Percentiles rank a stretch among this genome's conserved stretches.
phyloP scores from a whole-genome alignment of 2,797 vertebrate species.

The Rhabdophis nuchalis region DNA sequence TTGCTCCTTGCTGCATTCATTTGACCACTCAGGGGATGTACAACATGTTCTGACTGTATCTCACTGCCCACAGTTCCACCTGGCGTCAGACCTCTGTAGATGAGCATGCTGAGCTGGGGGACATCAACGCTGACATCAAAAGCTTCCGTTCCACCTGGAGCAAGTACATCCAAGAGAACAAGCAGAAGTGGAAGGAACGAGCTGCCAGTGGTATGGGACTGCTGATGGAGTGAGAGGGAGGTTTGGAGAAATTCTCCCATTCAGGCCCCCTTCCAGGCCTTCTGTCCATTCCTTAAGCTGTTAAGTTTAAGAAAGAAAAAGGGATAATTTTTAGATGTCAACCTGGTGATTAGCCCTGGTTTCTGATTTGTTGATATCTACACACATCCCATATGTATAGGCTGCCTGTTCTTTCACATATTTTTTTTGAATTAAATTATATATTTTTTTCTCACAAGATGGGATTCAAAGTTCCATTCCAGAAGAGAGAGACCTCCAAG shows the following conservation, averaged over 20 bases:
- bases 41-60: not conserved
- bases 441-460: not conserved
- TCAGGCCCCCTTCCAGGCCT: not conserved
- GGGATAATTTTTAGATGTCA: not conserved
- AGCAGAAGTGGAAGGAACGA: constrained; percentile 89
- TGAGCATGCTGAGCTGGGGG: constrained; percentile 81
- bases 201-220: constrained; percentile 77
- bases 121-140: constrained; percentile 85
- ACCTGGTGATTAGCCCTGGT: not conserved
- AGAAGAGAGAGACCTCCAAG: not conserved
- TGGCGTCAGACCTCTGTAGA: constrained; percentile 89
- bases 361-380: not conserved
- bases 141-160: constrained; percentile 88
- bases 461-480: not conserved
- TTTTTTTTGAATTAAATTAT: not conserved
- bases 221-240: rapidly evolving
- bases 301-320: not conserved
- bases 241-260: not conserved
- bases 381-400: not conserved
- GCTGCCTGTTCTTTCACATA: not conserved
- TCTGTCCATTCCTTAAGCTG: not conserved
- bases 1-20: not conserved
- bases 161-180: constrained; percentile 89
- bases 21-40: not conserved
- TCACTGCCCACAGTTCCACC: constrained; percentile 70